Conservation (phyloP, 2,113 vertebrate species). For the Clarias batrachus region DNA sequence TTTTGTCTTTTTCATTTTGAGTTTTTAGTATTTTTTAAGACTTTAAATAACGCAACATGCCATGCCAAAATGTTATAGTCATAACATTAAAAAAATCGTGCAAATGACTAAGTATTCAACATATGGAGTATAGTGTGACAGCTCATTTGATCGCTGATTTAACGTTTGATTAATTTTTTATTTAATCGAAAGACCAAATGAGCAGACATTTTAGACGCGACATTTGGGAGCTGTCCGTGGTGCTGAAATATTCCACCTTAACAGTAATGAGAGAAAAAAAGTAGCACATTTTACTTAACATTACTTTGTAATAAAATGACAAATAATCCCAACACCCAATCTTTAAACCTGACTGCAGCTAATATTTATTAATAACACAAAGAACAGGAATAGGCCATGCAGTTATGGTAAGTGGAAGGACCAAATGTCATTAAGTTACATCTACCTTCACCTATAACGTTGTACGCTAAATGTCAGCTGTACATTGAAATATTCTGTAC, state of each 20-base stretch:
- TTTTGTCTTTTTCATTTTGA: background rate
- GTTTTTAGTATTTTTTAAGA: background rate
- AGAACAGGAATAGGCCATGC: background rate
- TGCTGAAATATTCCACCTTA: constrained; percentile 61
- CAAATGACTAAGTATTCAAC: background rate
- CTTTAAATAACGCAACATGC: background rate
- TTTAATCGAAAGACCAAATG: background rate
- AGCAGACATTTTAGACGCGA: background rate
- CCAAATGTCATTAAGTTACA: background rate
- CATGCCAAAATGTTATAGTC: background rate
- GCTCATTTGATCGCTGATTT: background rate
- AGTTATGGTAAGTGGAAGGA: background rate
- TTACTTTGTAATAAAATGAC: background rate
- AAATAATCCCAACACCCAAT: background rate
- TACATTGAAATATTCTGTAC: background rate
- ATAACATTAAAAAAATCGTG: background rate
- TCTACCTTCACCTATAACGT: background rate
- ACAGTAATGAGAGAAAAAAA: background rate
- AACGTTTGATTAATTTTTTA: background rate
- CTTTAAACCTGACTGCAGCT: background rate
- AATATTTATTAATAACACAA: background rate
- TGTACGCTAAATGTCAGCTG: background rate
- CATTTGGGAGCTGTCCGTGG: constrained; percentile 64
- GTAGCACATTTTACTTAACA: background rate
- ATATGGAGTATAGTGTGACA: background rate